Percentiles rank a stretch among this genome's conserved stretches.
These are phyloP conservation scores for Temnothorax nylanderi DNA, from an alignment of 1,140 invertebrate genomes.

Conservation along the genomic window DNA sequence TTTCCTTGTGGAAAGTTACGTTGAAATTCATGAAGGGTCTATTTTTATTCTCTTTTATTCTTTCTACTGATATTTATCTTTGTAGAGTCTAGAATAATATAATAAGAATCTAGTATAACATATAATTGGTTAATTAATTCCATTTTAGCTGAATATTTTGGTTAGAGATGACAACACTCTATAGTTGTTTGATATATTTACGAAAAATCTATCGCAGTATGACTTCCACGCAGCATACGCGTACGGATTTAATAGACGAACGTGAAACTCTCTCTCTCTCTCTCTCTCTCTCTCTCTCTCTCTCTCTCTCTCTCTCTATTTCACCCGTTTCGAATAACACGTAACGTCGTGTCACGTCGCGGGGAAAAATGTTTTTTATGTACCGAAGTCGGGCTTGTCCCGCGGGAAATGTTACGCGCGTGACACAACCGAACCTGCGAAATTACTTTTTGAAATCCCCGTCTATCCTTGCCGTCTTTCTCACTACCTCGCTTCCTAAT, in stretches of 20 bases:
- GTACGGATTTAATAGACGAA: slow-evolving; percentile 36
- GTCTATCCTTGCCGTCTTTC: slow-evolving; percentile 1
- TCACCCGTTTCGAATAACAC: slow-evolving; percentile 36
- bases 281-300: neutral
- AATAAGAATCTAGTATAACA: neutral
- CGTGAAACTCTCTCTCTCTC: slow-evolving; percentile 15
- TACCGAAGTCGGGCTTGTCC: slow-evolving; percentile 51
- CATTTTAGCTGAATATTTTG: neutral
- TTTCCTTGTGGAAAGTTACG: neutral
- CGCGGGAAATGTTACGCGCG: slow-evolving; percentile 54
- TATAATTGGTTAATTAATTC: neutral
- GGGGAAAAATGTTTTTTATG: slow-evolving; percentile 66
- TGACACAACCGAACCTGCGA: slow-evolving; percentile 63
- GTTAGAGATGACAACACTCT: neutral
- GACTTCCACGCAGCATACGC: slow-evolving; percentile 12
- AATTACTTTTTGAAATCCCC: slow-evolving; percentile 62
- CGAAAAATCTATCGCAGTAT: slow-evolving; percentile 3
- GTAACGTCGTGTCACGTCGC: slow-evolving; percentile 56
- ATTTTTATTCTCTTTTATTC: neutral
- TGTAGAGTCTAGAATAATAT: neutral
- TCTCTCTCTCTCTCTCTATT: neutral
- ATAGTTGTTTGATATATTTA: neutral
- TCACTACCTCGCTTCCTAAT: neutral
- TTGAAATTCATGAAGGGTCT: neutral
- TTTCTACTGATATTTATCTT: neutral